A percentile compares a stretch with the other conserved stretches of the same genome.
These are phyloP conservation scores for Platycheirus albimanus DNA, from an alignment of 2,888 invertebrate species.

Conservation along the genomic window DNA sequence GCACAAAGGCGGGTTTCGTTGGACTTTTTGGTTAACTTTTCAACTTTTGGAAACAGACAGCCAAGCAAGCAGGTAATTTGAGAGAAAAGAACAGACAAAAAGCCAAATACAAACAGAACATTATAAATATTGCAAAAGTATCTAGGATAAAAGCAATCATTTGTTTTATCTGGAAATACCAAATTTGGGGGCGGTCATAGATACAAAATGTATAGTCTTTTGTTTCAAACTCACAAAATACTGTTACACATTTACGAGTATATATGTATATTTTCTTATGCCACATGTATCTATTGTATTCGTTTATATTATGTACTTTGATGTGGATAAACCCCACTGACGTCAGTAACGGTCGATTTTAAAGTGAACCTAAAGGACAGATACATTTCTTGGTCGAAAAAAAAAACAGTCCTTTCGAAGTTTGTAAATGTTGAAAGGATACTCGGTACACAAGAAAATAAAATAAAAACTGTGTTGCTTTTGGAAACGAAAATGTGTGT, in stretches of 20 bases:
- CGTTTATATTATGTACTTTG: too few species aligned
- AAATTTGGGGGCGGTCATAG: neutral
- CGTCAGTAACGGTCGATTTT: neutral
- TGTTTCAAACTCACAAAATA: slow-evolving; percentile 1
- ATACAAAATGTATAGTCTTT: neutral
- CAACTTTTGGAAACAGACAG: neutral
- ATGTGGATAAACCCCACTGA: too few species aligned
- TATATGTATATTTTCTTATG: too few species aligned
- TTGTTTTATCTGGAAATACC: slow-evolving; percentile 28
- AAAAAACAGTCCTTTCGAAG: neutral
- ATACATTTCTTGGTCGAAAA: slow-evolving; percentile 13
- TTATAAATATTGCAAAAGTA: slow-evolving; percentile 28
- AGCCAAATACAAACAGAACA: slow-evolving; percentile 23
- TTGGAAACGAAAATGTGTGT: slow-evolving; percentile 3
- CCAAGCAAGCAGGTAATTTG: slow-evolving; percentile 20
- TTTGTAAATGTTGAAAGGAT: too few species aligned
- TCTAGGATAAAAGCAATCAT: slow-evolving; percentile 23
- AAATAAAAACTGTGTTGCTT: slow-evolving; percentile 7
- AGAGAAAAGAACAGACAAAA: neutral
- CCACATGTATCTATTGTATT: too few species aligned
- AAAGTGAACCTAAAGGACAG: slow-evolving; percentile 12
- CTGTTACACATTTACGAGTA: too few species aligned
- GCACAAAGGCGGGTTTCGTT: slow-evolving; percentile 1
- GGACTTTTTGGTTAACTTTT: neutral
- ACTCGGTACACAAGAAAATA: too few species aligned